A percentile compares a stretch with the other conserved stretches of the same genome.
Conservation (phyloP, 2,113 vertebrate genomes). For the Pseudonaja textilis region DNA sequence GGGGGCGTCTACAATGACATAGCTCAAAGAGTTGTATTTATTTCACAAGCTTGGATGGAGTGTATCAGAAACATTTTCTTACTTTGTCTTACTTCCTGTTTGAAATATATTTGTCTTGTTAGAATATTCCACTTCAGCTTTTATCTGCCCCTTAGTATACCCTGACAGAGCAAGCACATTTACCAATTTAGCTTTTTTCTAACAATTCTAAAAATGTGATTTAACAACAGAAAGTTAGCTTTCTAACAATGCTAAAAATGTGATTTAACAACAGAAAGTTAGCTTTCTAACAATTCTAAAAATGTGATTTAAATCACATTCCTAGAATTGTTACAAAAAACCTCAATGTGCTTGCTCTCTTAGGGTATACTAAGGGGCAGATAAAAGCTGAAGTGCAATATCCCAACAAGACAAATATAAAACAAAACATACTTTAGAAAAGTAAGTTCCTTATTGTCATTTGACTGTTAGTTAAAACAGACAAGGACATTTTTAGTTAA, state of each 20-base stretch:
- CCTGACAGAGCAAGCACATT: background rate
- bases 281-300: background rate
- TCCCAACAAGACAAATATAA: no score
- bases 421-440: background rate
- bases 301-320: no score
- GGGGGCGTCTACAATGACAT: background rate
- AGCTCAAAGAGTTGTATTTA: slow-evolving; percentile 5
- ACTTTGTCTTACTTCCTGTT: background rate
- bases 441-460: background rate
- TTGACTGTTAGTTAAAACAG: background rate
- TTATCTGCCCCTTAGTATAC: background rate
- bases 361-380: no score
- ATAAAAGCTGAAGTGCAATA: no score
- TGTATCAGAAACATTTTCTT: background rate
- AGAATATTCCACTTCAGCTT: background rate
- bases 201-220: background rate
- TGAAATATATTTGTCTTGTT: background rate
- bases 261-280: background rate
- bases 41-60: background rate
- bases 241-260: background rate
- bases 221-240: background rate
- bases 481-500: background rate
- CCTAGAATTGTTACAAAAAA: no score
- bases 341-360: no score
- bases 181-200: background rate